phyloP scores from a whole-genome alignment of 2,797 vertebrate species.

The Oryzias sinensis region DNA sequence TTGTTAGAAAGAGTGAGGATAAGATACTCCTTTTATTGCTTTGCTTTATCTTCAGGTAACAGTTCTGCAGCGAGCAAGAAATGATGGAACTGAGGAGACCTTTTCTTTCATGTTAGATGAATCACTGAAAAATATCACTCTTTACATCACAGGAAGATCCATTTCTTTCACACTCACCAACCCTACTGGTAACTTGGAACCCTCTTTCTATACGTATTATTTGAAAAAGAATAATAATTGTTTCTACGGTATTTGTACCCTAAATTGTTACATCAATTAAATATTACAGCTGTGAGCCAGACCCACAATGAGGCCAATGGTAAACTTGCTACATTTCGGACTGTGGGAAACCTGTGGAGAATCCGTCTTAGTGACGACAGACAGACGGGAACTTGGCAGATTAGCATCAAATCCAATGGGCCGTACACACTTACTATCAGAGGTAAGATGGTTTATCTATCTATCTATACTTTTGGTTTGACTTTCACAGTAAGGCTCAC shows the following conservation, averaged over 20 bases:
- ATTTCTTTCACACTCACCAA: conserved; percentile 64
- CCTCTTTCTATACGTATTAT: not conserved
- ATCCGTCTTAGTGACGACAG: conserved; percentile 45
- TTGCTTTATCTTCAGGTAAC: conserved; percentile 63
- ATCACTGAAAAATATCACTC: conserved; percentile 69
- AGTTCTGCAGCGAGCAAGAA: conserved; percentile 63
- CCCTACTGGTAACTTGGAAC: conserved; percentile 59
- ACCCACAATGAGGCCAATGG: conserved; percentile 45
- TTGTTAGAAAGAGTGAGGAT: not conserved
- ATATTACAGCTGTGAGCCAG: conserved; percentile 62
- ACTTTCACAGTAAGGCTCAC: no score
- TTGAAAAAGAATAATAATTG: no score
- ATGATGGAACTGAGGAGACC: conserved; percentile 49
- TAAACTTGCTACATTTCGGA: conserved; percentile 59
- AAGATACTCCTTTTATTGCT: not conserved
- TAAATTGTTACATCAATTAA: not conserved
- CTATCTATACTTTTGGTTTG: no score
- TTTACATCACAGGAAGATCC: conserved; percentile 70
- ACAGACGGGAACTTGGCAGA: conserved; percentile 61
- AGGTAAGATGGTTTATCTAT: conserved; percentile 52
- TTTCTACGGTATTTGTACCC: no score
- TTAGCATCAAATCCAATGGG: conserved; percentile 54
- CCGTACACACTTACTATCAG: conserved; percentile 74
- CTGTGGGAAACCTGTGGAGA: conserved; percentile 72
- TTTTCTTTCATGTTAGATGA: conserved; percentile 69